Percentiles rank a stretch among this genome's conserved stretches.
Conservation (phyloP, 2,797 vertebrate genomes). For the Pelobates cultripes region DNA sequence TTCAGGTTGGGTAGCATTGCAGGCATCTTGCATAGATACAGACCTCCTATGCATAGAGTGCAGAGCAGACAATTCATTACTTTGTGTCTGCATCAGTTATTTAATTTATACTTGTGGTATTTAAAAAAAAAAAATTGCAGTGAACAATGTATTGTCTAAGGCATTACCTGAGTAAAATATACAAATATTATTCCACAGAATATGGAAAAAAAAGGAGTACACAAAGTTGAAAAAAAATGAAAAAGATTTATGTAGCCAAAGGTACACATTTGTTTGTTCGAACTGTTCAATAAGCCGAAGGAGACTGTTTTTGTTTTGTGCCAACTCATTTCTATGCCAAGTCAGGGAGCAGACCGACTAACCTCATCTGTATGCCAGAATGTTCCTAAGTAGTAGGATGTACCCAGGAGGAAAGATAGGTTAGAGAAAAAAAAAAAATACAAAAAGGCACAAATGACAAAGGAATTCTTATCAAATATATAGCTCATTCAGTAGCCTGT, state of each 20-base stretch:
- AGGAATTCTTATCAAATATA: neutral
- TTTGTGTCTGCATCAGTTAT: no score
- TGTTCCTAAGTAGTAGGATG: constrained; percentile 4
- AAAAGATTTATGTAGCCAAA: neutral
- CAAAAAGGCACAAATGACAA: neutral
- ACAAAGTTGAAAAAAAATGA: no score
- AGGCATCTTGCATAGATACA: no score
- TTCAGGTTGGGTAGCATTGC: no score
- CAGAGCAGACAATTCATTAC: no score
- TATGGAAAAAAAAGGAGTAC: no score
- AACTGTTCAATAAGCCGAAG: neutral
- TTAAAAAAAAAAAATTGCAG: no score
- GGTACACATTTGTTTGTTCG: neutral
- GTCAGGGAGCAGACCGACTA: constrained; percentile 30
- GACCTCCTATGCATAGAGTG: no score
- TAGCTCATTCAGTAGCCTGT: neutral
- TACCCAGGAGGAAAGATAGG: neutral
- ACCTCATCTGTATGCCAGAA: constrained; percentile 33
- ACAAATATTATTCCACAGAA: no score
- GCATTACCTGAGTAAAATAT: no score
- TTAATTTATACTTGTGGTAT: no score
- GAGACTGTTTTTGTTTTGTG: neutral
- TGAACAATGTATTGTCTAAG: no score
- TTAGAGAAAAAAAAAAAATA: neutral
- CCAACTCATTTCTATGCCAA: constrained; percentile 28